Base-by-base conservation (phyloP, 2,113 vertebrate species). In the Craseonycteris thonglongyai region DNA sequence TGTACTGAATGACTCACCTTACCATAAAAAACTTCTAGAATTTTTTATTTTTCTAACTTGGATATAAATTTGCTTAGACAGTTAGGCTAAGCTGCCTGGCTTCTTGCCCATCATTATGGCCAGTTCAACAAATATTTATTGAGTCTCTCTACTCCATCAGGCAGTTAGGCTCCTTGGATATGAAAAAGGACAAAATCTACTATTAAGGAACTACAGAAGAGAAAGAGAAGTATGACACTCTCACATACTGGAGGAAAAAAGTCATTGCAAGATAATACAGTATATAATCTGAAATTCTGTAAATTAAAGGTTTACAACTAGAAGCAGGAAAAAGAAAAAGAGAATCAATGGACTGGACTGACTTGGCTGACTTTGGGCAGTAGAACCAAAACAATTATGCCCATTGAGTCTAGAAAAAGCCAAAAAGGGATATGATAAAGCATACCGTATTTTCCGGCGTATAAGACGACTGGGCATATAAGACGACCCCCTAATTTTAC, bases 91-190 rank as follows among this genome's bases (percentile, higher is more conserved):
- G 12, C 16, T 95, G 58, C 49, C 45, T 40, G 74, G 66, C 16
- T 89, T 90, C 72, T 30, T 61, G 30, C 26, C 45, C 66, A 89
- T 92, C 42, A 89, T 54, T 47, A 66, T 68, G 30, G 19, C 42
- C 75, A 85, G n/a, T 74, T 96, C 65, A 91, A 78, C 83, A 92
- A 91, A 47, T 56, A 89, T 38, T 79, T 83, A 85, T 58, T 66
- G 28, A 85, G 35, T 96, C 54, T 72, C 54, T 72, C 68, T 81
- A 86, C 33, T 63, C 35, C 35, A 80, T 8, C 15, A 82, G 18
- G 65, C 51, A 79, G 18, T 85, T 95, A 80, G 33, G 3, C 19
- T 91, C n/a, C 12, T 24, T 66, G 21, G 51, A 82, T 38, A 42
- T 35, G 15, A 88, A 81, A 63, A 86, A 21, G 61, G 33, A 35